A percentile compares a stretch with the other conserved stretches of the same genome.
Evolutionary conservation across 2,888 invertebrate genomes (phyloP).

Genomic region (Priocnemis perturbator): DNA sequence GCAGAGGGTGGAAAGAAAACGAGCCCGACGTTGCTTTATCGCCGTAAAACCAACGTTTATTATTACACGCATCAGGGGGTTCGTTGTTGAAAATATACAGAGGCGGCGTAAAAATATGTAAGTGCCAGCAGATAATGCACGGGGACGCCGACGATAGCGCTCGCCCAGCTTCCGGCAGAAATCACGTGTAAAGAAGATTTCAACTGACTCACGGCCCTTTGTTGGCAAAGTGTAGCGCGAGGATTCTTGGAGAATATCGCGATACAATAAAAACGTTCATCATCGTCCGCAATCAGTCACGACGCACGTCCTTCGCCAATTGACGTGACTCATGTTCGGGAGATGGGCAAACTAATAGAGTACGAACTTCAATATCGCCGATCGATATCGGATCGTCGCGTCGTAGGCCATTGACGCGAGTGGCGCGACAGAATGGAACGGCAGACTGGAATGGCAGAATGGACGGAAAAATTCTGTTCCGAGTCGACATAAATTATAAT

Average conservation of each 20-base stretch:
- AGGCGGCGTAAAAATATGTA: constrained; percentile 48
- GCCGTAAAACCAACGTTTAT: constrained; percentile 55
- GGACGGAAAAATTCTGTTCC: too few relatives aligned
- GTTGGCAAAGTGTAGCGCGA: too few relatives aligned
- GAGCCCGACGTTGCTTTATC: constrained; percentile 48
- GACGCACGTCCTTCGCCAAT: too few relatives aligned
- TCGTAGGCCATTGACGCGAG: constrained; percentile 3
- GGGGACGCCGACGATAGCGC: constrained; percentile 15
- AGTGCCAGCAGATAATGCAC: constrained; percentile 26
- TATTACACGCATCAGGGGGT: constrained; percentile 50
- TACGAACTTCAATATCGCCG: too few relatives aligned
- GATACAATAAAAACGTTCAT: too few relatives aligned
- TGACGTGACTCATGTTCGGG: too few relatives aligned
- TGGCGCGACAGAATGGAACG: neutral
- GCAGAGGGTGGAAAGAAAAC: neutral
- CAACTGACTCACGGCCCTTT: neutral
- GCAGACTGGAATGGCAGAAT: too few relatives aligned
- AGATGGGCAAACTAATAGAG: too few relatives aligned
- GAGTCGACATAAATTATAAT: neutral
- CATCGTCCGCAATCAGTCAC: too few relatives aligned
- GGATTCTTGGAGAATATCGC: too few relatives aligned
- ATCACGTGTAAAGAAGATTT: constrained; percentile 17
- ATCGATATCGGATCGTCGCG: too few relatives aligned
- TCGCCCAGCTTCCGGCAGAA: constrained; percentile 33
- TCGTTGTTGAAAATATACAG: constrained; percentile 28